Evolutionary conservation across 2,888 invertebrate species (phyloP), one percentile per base, ranked within the genome.

Genomic region (Cancer borealis): DNA sequence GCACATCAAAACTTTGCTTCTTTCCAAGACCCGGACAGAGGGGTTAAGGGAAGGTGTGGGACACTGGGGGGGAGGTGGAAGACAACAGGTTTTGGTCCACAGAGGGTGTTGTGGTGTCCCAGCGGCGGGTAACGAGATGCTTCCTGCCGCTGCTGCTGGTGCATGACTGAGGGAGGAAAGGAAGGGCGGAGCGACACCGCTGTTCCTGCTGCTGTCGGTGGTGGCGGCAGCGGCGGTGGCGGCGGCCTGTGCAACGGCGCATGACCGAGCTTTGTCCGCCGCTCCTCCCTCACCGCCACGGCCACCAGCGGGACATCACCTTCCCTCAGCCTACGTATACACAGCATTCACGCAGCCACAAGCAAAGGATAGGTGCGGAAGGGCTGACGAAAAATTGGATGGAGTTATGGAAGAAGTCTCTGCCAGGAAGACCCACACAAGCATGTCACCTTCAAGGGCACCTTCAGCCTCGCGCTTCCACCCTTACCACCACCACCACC

Each of bases 221-320:
- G 84, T 84, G 84, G 84, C 39, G 84, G 84, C 84, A 84, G 39
- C 84, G 39, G 39, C 84, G 90, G 49, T 90, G 90, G 49, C 73
- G 91, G 49, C 91, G 26, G 91, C 21, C 45, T 92, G 87, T 92
- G 47, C 92, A 88, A 39, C 92, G 88, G 88, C 60, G 92, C 92
- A 92, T 92, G 87, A 92, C 92, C 88, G 79, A 39, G 49, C 92
- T 92, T 92, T 92, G 92, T 92, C 60, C 39, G 88, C 88, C 54
- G 45, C 84, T 92, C 88, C 88, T 39, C 87, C 60, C 92, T 87
- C 49, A 47, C 46, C 54, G n/a, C 87, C 87, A 49, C 92, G 26
- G 30, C 87, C 92, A 39, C 84, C 88, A 26, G 39, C 92, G 49
- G 46, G 79, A 49, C 84, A 47, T 39, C 92, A 79, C 26, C 49